Conservation (phyloP, 2,888 invertebrate genomes). For the Hipparchia sbordonii region DNA sequence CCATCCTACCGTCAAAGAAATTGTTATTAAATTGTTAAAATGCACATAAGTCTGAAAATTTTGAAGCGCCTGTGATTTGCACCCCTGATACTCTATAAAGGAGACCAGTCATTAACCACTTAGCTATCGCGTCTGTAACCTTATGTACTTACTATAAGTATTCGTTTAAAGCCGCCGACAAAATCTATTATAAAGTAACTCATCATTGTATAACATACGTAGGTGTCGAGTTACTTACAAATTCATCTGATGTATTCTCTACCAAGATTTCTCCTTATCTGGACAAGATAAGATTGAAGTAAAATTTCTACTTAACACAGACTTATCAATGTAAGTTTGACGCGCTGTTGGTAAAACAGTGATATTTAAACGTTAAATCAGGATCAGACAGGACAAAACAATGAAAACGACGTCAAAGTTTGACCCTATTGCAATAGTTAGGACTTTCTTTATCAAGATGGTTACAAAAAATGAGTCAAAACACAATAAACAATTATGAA, state of each 20-base stretch:
- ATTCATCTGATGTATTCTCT: conserved; percentile 1
- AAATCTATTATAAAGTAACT: background rate
- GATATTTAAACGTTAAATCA: background rate
- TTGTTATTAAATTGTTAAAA: no score
- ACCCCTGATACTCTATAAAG: no score
- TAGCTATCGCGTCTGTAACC: background rate
- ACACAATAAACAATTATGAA: no score
- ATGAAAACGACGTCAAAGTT: no score
- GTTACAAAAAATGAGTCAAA: no score
- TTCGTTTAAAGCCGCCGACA: background rate
- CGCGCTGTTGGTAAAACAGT: conserved; percentile 13
- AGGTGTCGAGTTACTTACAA: conserved; percentile 1
- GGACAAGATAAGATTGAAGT: conserved; percentile 22
- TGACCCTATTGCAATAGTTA: no score
- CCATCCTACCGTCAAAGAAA: no score
- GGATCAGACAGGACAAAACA: background rate
- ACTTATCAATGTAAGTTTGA: conserved; percentile 18
- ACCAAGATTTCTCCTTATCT: conserved; percentile 3
- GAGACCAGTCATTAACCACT: background rate
- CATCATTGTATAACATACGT: background rate
- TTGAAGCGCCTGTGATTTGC: no score
- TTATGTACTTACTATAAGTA: background rate
- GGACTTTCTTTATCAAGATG: no score
- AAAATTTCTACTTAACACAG: conserved; percentile 27
- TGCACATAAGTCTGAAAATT: no score